Conservation (phyloP, 1,140 invertebrate genomes). For the Aradophagus sp. region DNA sequence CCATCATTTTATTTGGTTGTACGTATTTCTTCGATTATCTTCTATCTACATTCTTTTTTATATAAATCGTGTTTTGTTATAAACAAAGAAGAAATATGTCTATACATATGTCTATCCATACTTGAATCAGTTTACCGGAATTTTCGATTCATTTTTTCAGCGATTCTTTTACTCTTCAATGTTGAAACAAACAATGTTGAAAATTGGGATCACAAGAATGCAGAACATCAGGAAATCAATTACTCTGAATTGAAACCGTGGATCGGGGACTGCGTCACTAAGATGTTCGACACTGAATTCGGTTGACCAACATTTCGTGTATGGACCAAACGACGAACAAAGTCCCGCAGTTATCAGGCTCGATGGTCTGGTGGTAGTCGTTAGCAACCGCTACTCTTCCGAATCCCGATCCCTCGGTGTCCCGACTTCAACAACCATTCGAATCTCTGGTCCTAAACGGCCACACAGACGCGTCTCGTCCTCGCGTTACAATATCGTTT, state of each 20-base stretch:
- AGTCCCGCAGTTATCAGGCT: conserved; percentile 68
- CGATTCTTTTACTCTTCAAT: too few species aligned
- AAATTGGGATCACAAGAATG: too few species aligned
- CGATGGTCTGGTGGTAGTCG: conserved; percentile 67
- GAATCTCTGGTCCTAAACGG: too few species aligned
- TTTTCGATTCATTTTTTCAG: too few species aligned
- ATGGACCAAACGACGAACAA: conserved; percentile 53
- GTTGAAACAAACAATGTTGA: too few species aligned
- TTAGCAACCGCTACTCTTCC: conserved; percentile 65
- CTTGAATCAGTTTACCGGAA: too few species aligned
- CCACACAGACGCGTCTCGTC: conserved; percentile 33
- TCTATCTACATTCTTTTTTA: not conserved
- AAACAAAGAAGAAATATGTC: too few species aligned
- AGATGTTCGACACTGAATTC: conserved; percentile 33
- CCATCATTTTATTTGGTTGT: too few species aligned
- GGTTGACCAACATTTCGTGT: conserved; percentile 46
- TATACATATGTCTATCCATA: too few species aligned
- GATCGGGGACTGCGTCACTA: conserved; percentile 16
- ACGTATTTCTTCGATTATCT: too few species aligned
- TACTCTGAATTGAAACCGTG: conserved; percentile 20
- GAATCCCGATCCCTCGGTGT: conserved; percentile 8
- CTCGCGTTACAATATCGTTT: conserved; percentile 37
- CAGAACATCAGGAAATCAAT: conserved; percentile 14
- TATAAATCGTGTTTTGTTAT: not conserved
- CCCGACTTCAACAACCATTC: conserved; percentile 16